Conservation (phyloP, 2,888 invertebrate species). For the Cerastoderma edule region DNA sequence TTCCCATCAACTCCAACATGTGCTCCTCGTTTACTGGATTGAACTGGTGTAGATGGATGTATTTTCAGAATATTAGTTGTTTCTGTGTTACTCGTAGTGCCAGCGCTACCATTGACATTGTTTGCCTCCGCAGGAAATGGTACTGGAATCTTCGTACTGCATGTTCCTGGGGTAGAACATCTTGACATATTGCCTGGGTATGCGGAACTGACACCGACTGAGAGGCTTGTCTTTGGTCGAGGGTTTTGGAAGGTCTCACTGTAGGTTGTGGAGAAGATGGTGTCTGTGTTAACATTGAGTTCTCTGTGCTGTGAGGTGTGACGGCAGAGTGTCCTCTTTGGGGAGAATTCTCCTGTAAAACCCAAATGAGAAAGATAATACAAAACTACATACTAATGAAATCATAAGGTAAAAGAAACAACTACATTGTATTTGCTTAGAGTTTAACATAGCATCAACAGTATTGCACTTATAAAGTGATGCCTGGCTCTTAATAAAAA, state of each 20-base stretch:
- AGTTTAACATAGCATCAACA: too few species aligned
- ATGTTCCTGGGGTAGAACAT: constrained; percentile 17
- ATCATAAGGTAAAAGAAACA: background rate
- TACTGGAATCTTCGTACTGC: constrained; percentile 8
- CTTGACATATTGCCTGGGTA: constrained; percentile 5
- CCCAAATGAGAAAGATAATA: background rate
- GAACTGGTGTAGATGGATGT: too few species aligned
- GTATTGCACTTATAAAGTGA: background rate
- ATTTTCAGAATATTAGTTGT: too few species aligned
- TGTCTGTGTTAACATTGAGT: constrained; percentile 18
- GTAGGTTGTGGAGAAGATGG: constrained; percentile 53
- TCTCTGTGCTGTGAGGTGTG: constrained; percentile 45
- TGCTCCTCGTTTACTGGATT: too few species aligned
- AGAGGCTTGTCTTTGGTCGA: constrained; percentile 37
- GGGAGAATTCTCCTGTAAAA: constrained; percentile 25
- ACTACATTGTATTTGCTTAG: background rate
- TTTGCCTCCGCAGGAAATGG: background rate
- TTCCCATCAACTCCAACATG: too few species aligned
- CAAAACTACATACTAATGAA: background rate
- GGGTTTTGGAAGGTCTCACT: constrained; percentile 38
- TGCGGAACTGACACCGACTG: too few species aligned
- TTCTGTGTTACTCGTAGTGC: background rate
- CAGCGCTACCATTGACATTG: background rate
- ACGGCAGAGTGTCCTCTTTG: constrained; percentile 40
- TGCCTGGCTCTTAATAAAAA: too few species aligned